A percentile compares a stretch with the other conserved stretches of the same genome.
Evolutionary conservation across 2,113 vertebrate genomes (phyloP).

Genomic region (Hyperopisus bebe): DNA sequence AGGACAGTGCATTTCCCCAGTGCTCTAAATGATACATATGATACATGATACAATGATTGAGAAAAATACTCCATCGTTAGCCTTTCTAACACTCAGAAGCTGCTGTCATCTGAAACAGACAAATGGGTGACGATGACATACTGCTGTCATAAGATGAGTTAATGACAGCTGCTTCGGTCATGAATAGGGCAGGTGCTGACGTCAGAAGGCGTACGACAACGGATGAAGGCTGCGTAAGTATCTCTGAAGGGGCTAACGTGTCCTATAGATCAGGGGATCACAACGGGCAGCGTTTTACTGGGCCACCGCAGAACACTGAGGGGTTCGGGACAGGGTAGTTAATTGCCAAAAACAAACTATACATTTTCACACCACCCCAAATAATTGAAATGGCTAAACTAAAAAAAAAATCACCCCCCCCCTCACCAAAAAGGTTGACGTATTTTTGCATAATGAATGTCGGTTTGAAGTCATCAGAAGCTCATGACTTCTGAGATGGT

Average conservation of each 20-base stretch:
- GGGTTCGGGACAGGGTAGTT: not conserved
- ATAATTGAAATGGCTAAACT: not conserved
- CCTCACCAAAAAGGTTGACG: not conserved
- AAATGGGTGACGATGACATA: not conserved
- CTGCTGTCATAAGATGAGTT: not conserved
- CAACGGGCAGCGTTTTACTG: not conserved
- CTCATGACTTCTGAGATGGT: not conserved
- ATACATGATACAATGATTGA: not conserved
- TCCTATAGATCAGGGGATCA: not conserved
- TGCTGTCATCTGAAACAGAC: not conserved
- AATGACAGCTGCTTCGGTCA: not conserved
- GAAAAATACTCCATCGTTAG: not conserved
- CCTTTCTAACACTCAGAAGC: not conserved
- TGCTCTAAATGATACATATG: not conserved
- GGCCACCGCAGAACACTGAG: not conserved
- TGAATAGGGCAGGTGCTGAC: not conserved
- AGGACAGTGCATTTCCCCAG: not conserved
- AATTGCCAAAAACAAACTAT: not conserved
- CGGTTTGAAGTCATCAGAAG: not conserved
- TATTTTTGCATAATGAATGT: not conserved
- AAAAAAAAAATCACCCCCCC: not conserved
- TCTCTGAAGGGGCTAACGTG: not conserved
- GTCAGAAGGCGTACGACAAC: not conserved
- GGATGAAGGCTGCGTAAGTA: not conserved
- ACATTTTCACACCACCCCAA: not conserved